A percentile compares a stretch with the other conserved stretches of the same genome.
Conservation (phyloP, 1,140 invertebrate species). For the Melitaea cinxia region DNA sequence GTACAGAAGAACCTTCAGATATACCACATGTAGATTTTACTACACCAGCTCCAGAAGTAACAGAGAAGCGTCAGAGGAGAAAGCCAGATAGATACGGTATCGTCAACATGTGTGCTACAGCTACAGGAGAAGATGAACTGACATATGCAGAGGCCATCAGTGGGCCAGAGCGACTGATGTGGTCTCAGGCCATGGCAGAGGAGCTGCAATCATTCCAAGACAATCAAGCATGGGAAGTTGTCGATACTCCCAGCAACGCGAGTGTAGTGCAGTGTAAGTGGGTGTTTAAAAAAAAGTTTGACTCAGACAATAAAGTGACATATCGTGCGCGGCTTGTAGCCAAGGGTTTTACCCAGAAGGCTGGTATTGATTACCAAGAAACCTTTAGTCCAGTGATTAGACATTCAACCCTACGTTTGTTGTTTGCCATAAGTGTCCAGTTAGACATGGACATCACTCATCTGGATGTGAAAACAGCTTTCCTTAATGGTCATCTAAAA, state of each 20-base stretch:
- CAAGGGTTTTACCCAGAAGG: slow-evolving; percentile 1
- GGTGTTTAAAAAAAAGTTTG: slow-evolving; percentile 8
- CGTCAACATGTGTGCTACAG: not conserved
- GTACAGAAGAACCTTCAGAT: too few relatives aligned
- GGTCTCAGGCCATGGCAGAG: not conserved
- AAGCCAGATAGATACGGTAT: not conserved
- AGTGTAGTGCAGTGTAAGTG: slow-evolving; percentile 3
- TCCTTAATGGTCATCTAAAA: slow-evolving; percentile 58
- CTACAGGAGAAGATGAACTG: not conserved
- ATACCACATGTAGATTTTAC: too few relatives aligned
- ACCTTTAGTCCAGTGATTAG: slow-evolving; percentile 3
- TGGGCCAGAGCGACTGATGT: not conserved
- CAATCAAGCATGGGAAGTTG: not conserved
- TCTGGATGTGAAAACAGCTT: slow-evolving; percentile 62
- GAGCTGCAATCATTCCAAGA: not conserved
- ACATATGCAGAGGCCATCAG: not conserved
- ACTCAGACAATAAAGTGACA: not conserved
- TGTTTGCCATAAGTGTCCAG: slow-evolving; percentile 14
- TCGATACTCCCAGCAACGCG: not conserved
- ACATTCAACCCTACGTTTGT: not conserved
- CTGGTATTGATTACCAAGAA: not conserved
- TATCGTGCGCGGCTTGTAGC: slow-evolving; percentile 4
- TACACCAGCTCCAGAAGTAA: too few relatives aligned
- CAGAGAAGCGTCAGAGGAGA: not conserved
- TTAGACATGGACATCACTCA: slow-evolving; percentile 32